A percentile compares a stretch with the other conserved stretches of the same genome.
phyloP scores from a whole-genome alignment of 2,888 invertebrate species.

The Carterocephalus palaemon region DNA sequence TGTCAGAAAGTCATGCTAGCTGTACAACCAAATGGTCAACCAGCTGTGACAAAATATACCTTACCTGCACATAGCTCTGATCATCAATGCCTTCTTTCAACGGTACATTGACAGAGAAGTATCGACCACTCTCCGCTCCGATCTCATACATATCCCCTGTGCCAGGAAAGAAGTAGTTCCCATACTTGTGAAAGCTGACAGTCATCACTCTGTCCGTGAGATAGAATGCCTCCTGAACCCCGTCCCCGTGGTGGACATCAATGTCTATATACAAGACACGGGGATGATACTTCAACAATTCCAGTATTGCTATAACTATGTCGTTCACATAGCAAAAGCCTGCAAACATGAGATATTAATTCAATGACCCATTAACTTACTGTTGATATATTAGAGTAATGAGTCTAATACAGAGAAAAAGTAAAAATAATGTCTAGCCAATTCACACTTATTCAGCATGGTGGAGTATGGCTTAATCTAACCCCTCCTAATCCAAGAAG shows the following conservation, averaged over 20 bases:
- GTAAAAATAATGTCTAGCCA: too few species aligned
- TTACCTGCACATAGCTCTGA: slow-evolving; percentile 89
- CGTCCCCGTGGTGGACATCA: slow-evolving; percentile 98
- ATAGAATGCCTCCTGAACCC: slow-evolving; percentile 98
- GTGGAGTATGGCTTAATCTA: too few species aligned
- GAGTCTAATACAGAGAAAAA: too few species aligned
- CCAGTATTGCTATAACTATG: slow-evolving; percentile 97
- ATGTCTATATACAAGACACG: slow-evolving; percentile 98
- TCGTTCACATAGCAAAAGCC: slow-evolving; percentile 99
- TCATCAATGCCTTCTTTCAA: slow-evolving; percentile 99
- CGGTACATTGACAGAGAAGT: slow-evolving; percentile 99
- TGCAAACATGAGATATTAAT: slow-evolving; percentile 40
- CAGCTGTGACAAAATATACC: too few species aligned
- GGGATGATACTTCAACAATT: slow-evolving; percentile 94
- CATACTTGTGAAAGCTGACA: slow-evolving; percentile 99
- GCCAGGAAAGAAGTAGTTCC: slow-evolving; percentile 98
- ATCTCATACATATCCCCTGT: slow-evolving; percentile 99
- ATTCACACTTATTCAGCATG: too few species aligned
- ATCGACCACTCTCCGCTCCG: slow-evolving; percentile 96
- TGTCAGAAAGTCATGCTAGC: too few species aligned
- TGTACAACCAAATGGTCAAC: too few species aligned
- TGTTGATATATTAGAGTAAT: too few species aligned
- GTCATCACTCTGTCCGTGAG: slow-evolving; percentile 99
- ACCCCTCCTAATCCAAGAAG: too few species aligned
- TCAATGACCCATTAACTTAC: too few species aligned